Percentiles rank a stretch among this genome's conserved stretches.
Evolutionary conservation across 2,888 invertebrate genomes (phyloP).

Genomic region (Latrodectus elegans): DNA sequence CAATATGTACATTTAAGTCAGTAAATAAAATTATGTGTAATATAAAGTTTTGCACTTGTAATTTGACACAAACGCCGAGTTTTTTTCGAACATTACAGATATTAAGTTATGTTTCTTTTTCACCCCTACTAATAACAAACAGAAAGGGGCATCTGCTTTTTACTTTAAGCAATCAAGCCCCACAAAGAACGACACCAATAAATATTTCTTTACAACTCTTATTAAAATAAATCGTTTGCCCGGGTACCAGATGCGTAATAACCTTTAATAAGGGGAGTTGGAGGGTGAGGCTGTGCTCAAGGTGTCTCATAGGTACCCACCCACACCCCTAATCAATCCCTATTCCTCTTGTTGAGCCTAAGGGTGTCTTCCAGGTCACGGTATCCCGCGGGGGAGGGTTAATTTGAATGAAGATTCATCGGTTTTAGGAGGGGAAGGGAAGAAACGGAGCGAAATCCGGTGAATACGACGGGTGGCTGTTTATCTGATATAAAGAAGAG

Average conservation of each 20-base stretch:
- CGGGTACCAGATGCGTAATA: constrained; percentile 30
- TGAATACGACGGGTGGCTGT: constrained; percentile 23
- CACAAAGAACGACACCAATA: constrained; percentile 48
- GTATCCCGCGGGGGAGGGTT: constrained; percentile 45
- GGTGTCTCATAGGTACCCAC: background rate
- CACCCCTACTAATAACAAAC: no score
- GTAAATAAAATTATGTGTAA: no score
- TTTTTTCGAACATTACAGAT: no score
- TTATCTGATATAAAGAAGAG: constrained; percentile 55
- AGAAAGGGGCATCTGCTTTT: constrained; percentile 37
- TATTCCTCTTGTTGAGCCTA: background rate
- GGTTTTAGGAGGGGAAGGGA: background rate
- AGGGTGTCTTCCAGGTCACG: constrained; percentile 15
- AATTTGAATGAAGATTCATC: constrained; percentile 53
- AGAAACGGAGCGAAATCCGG: background rate
- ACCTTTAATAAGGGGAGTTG: constrained; percentile 15
- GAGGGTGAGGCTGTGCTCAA: background rate
- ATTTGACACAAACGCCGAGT: no score
- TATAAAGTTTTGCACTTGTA: no score
- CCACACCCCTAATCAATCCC: constrained; percentile 9
- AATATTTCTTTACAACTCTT: constrained; percentile 63
- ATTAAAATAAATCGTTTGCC: constrained; percentile 58
- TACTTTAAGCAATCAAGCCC: constrained; percentile 20
- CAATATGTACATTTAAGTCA: no score
- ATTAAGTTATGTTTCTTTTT: no score